phyloP scores from a whole-genome alignment of 1,140 invertebrate genomes.

The Globodera ellingtonae region DNA sequence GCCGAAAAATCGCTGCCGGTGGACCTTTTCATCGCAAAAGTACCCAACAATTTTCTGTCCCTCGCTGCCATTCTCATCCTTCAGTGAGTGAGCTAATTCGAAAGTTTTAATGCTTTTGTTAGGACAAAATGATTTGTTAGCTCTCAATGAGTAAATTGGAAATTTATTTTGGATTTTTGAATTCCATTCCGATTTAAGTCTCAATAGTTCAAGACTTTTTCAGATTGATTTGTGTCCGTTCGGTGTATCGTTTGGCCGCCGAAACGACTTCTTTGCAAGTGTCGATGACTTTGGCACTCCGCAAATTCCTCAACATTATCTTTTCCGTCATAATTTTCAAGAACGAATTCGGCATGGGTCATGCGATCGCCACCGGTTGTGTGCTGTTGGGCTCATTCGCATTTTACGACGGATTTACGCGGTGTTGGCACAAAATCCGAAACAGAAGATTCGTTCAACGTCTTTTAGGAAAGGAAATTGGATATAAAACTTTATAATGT shows the following conservation, averaged over 20 bases:
- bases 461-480: too few species aligned
- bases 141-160: too few species aligned
- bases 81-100: slow-evolving; percentile 45
- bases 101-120: background rate
- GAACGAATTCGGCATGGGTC: slow-evolving; percentile 85
- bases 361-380: slow-evolving; percentile 86
- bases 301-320: slow-evolving; percentile 90
- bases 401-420: slow-evolving; percentile 34
- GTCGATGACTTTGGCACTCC: slow-evolving; percentile 88
- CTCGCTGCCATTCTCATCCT: slow-evolving; percentile 36
- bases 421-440: background rate
- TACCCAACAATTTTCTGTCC: slow-evolving; percentile 72
- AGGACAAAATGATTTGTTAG: too few species aligned
- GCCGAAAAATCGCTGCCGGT: slow-evolving; percentile 62
- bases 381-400: slow-evolving; percentile 78
- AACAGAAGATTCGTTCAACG: background rate
- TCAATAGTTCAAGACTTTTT: slow-evolving; percentile 3
- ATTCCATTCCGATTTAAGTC: background rate
- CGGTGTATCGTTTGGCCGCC: slow-evolving; percentile 89
- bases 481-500: slow-evolving; percentile 2
- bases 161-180: background rate
- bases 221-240: slow-evolving; percentile 84
- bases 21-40: slow-evolving; percentile 67
- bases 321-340: slow-evolving; percentile 93
- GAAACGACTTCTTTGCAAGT: slow-evolving; percentile 90